Evolutionary conservation across 2,113 vertebrate genomes (phyloP), one percentile per base, ranked within the genome.

Genomic region (Xenopus borealis): DNA sequence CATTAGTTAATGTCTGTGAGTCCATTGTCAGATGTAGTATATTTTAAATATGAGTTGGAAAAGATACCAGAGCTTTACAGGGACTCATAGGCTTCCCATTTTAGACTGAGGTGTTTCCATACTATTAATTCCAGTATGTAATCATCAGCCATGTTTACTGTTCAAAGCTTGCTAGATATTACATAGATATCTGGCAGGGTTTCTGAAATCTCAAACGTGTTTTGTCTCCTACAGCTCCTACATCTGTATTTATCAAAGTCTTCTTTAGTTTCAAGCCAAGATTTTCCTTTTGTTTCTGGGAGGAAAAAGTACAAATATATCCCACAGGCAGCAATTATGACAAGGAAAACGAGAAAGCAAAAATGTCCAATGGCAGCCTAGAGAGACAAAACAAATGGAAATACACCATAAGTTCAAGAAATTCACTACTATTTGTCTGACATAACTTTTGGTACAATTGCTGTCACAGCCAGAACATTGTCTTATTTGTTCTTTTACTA

Each of bases 201-300:
- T 3, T 18, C 17, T 10, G 46, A 23, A 8, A 8, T 57, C 61
- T 64, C 3, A 40, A 13, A 19, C 6, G 4, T 19, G 11, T 0
- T 1, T 12, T 90, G 82, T 64, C 84, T 83, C 85, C 79, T 90
- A 72, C 90, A 94, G 79, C 94, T 83, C 85, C 79, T 90, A 72
- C 90, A 94, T 79, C 94, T 95, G 67, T 92, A 86, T 72, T 87
- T 91, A 79, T 94, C 19, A 80, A 95, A 96, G 79, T 95, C 93
- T 40, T 83, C 82, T 30, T 85, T 89, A 79, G 95, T 96, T 85
- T 87, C 91, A 1, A 89, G 7, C 1, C 92, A 83, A 10, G 92
- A 92, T 83, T 95, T 96, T 47, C 93, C 93, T 72, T 94, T 95
- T 14, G 94, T 96, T 88, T 96, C 95, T 18, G 95, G 95, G 79